phyloP scores from a whole-genome alignment of 2,113 vertebrate species.

The Lepus timidus region DNA sequence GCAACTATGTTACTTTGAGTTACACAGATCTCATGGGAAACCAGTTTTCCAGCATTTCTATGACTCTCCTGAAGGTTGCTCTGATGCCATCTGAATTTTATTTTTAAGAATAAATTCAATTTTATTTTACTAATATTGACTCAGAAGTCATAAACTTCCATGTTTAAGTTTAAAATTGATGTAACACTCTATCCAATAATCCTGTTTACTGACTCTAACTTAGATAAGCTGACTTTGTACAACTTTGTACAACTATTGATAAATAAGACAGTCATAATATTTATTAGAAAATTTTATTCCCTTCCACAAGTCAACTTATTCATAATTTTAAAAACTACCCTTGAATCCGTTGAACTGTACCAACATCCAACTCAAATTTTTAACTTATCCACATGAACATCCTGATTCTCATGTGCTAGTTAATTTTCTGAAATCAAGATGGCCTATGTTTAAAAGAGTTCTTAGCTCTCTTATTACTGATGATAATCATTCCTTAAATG shows the following conservation, averaged over 20 bases:
- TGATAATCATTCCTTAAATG: not conserved
- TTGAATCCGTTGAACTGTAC: not conserved
- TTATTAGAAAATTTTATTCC: conserved; percentile 10
- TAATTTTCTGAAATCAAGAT: conserved; percentile 43
- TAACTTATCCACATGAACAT: not conserved
- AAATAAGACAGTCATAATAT: not conserved
- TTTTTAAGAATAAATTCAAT: not conserved
- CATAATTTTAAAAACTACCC: not conserved
- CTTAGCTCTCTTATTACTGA: not conserved
- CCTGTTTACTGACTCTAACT: not conserved
- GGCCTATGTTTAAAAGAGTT: not conserved
- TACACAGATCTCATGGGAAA: not conserved
- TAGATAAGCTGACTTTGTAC: not conserved
- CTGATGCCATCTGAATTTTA: not conserved
- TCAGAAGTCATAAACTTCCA: not conserved
- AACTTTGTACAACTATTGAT: not conserved
- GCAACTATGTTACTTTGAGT: not conserved
- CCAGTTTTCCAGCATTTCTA: conserved; percentile 15
- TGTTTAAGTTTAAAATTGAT: not conserved
- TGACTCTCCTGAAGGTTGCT: not conserved
- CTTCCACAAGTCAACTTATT: not conserved
- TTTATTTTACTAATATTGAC: conserved; percentile 44
- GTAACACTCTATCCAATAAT: not conserved
- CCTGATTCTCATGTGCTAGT: not conserved
- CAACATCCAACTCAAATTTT: conserved; percentile 7